Evolutionary conservation across 2,888 invertebrate genomes (phyloP), one percentile per base, ranked within the genome.

Genomic region (Dolichomitus sp.): DNA sequence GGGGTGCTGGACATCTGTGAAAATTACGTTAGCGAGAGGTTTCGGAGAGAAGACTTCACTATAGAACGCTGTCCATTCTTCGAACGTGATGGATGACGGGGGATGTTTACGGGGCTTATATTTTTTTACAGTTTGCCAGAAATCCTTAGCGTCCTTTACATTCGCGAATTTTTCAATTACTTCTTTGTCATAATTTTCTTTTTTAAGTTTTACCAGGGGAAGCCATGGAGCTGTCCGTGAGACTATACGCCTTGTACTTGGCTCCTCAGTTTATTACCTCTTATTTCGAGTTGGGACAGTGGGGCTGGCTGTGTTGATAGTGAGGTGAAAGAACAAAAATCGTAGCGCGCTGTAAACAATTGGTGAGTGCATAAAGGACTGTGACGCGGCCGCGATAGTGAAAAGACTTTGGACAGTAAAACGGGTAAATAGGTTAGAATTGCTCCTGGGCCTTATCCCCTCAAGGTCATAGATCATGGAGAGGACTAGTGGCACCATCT

Each of bases 121-220:
- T 23, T 42, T 17, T 42, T 50, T 80, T 1, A 80, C 52, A n/a
- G 68, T 33, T 14, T 30, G 19, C 80, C 74, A 73, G 19, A 80
- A 80, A 11, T 45, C 68, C 12, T 40, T 45, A 1, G 42, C 9
- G 45, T 79, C 50, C 37, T 57, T 65, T 37, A 79, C 37, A 12
- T 40, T 63, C 0, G 66, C 65, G 61, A 80, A 80, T 73, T 66
- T 54, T 11, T 73, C n/a, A 23, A 48, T 73, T 12, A 73, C 14
- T 9, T 73, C 48, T 42, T 42, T 48, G 17, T 59, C 42, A 12
- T 33, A 59, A n/a, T 12, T 14, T 4, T 59, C n/a, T 59, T 73
- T 59, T 57, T 73, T 73, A 1, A 4, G 2, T 27, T 73, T 57
- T 1, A 33, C 12, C 12, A 73, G 23, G 14, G n/a, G n/a, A n/a